These are phyloP conservation scores for Scaptodrosophila lebanonensis DNA, from an alignment of 1,140 invertebrate species.

Conservation along the genomic window DNA sequence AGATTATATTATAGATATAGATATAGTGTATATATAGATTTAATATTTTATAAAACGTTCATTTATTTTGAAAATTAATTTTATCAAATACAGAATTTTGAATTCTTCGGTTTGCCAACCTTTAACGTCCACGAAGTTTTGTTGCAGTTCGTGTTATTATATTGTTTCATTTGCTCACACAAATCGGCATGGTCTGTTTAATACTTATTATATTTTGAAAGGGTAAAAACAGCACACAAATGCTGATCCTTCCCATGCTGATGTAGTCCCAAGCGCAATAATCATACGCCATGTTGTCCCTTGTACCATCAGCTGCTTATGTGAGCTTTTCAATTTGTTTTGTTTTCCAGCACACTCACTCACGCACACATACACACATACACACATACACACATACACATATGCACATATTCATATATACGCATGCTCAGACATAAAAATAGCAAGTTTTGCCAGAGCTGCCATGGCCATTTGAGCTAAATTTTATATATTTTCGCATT, in stretches of 20 bases:
- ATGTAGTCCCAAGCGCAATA: conserved; percentile 54
- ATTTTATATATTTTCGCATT: conserved; percentile 70
- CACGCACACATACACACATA: conserved; percentile 11
- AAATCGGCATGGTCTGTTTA: too few species aligned
- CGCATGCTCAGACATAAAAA: conserved; percentile 37
- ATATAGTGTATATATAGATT: too few species aligned
- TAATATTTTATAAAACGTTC: too few species aligned
- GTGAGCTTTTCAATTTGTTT: conserved; percentile 70
- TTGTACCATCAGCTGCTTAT: conserved; percentile 50
- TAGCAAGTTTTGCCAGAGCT: conserved; percentile 61
- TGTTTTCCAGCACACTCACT: conserved; percentile 37
- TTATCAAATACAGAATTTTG: too few species aligned
- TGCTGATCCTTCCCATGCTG: conserved; percentile 34
- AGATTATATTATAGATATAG: too few species aligned
- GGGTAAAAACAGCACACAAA: conserved; percentile 17
- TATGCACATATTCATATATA: not conserved
- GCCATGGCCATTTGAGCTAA: conserved; percentile 69
- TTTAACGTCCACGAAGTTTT: too few species aligned
- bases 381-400: not conserved
- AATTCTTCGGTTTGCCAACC: too few species aligned
- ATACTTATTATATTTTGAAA: too few species aligned
- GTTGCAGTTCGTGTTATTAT: too few species aligned
- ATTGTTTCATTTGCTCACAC: too few species aligned
- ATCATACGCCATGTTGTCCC: conserved; percentile 64
- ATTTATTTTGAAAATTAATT: too few species aligned